Percentiles rank a stretch among this genome's conserved stretches.
phyloP scores from a whole-genome alignment of 2,888 invertebrate species.

The Acholoe squamosa region DNA sequence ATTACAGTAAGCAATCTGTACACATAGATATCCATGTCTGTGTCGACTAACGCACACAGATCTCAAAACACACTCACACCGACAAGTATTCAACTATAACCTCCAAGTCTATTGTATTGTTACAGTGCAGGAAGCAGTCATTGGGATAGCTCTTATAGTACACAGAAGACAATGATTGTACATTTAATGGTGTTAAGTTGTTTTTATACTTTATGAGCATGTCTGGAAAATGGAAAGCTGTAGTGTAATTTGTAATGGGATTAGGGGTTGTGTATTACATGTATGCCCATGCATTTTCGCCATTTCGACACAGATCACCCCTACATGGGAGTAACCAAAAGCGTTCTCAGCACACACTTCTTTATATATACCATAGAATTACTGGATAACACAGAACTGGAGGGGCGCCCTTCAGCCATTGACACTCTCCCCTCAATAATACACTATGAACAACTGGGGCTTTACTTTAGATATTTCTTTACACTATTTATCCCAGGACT shows the following conservation, averaged over 20 bases:
- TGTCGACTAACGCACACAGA: not conserved
- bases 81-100: not conserved
- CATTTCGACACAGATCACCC: slow-evolving; percentile 9
- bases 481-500: not conserved
- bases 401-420: not conserved
- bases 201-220: not conserved
- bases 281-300: slow-evolving; percentile 15
- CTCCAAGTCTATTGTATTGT: not conserved
- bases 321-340: not conserved
- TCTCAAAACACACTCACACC: slow-evolving; percentile 7
- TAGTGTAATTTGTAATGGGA: not conserved
- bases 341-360: slow-evolving; percentile 13
- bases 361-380: slow-evolving; percentile 5
- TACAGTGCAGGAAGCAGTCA: not conserved
- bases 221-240: not conserved
- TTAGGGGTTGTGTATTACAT: not conserved
- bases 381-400: not conserved
- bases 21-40: not conserved
- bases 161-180: not conserved
- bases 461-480: not conserved
- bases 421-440: slow-evolving; percentile 6
- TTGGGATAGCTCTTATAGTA: not conserved
- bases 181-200: not conserved
- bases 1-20: slow-evolving; percentile 19
- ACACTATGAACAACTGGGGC: slow-evolving; percentile 37